A percentile compares a stretch with the other conserved stretches of the same genome.
Conservation (phyloP, 2,888 invertebrate genomes). For the Eutolmus rufibarbis region DNA sequence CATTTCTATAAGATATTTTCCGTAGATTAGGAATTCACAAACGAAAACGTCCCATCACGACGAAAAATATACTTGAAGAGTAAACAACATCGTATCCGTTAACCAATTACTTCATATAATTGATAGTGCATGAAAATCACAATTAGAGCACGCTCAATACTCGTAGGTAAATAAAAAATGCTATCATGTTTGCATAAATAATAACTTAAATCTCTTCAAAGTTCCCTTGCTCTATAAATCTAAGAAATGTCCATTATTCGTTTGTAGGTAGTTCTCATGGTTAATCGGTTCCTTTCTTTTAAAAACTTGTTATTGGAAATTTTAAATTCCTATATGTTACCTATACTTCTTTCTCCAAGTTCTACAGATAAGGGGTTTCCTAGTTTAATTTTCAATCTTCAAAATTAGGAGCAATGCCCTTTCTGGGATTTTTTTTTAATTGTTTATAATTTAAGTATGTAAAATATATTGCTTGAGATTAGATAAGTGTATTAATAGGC, state of each 20-base stretch:
- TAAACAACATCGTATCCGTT: no score
- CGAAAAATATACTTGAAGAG: no score
- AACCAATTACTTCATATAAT: no score
- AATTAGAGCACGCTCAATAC: no score
- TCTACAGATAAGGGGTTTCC: background rate
- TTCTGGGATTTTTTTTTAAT: background rate
- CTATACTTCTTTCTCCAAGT: no score
- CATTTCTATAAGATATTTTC: no score
- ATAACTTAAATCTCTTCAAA: background rate
- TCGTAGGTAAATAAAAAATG: background rate
- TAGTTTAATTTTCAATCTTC: background rate
- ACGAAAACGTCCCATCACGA: no score
- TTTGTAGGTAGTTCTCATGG: background rate
- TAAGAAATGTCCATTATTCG: background rate
- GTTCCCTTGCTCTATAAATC: background rate
- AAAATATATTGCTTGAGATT: background rate
- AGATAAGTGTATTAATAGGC: background rate
- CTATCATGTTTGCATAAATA: background rate
- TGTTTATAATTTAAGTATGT: background rate
- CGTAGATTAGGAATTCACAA: no score
- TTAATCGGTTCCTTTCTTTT: background rate
- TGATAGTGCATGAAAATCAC: no score
- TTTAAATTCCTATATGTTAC: background rate
- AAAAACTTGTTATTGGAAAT: background rate
- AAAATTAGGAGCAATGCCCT: background rate